Base-by-base conservation (phyloP, 2,888 invertebrate genomes). In the Morpho deidamia region DNA sequence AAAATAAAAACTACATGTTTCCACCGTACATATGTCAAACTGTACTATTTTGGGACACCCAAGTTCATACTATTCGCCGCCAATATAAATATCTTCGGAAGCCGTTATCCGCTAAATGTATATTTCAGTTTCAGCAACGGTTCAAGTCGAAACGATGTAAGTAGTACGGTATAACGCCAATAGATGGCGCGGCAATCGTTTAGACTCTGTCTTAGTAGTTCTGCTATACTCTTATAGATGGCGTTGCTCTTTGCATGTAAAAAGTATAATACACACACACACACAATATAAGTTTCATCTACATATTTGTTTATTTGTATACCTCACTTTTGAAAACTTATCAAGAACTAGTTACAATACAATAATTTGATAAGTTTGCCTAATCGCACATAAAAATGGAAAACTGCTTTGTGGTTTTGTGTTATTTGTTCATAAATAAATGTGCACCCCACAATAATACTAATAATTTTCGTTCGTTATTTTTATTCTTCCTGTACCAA, bases 1-100 rank as follows among this genome's bases (percentile, higher is more conserved):
- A 78, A 81, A 83, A 83, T 83, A 85, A 83, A 83, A 83, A 80
- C 89, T 87, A 88, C 87, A 89, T 88, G 82, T 79, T 88, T 78
- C 81, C 71, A 74, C 76, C 79, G 76, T 79, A 73, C 79, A 80
- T 86, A 83, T 88, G 88, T 88, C 88, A 87, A 87, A 88, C 81
- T 79, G 72, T 74, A 86, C 87, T 88, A 88, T 89, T 89, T 88
- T 79, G 66, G 83, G 80, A 79, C 67, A 68, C 72, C 78, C 85
- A 87, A 87, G 88, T 85, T 88, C 88, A 84, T 81, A 80, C 75
- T 76, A 77, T 75, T 72, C 59, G 70, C 68, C 70, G 71, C 70
- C 77, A 58, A 76, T 74, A 71, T 75, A 81, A 78, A 79, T 79
- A 81, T 71, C 66, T 68, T 69, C 70, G 63, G 64, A 65, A 62